A percentile compares a stretch with the other conserved stretches of the same genome.
Conservation (phyloP, 2,888 invertebrate genomes). For the Notocelia uddmanniana region DNA sequence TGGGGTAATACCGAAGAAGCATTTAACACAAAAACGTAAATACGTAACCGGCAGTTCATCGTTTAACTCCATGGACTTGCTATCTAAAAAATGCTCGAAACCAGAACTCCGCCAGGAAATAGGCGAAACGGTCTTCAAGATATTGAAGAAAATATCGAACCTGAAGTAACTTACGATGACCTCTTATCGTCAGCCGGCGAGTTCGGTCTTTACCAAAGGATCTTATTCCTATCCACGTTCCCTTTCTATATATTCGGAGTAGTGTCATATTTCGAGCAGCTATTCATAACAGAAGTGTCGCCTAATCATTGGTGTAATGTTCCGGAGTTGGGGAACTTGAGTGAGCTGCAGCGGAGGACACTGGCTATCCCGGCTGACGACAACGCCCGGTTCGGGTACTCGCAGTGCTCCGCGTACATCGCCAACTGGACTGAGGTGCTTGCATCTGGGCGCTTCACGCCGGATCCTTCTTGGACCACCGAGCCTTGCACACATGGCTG, state of each 20-base stretch:
- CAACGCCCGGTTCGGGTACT: constrained; percentile 63
- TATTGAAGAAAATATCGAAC: constrained; percentile 10
- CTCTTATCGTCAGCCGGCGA: constrained; percentile 68
- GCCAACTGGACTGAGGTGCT: constrained; percentile 69
- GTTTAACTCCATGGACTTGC: neutral
- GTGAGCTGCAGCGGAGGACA: constrained; percentile 59
- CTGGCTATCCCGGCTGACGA: constrained; percentile 64
- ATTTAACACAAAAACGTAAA: constrained; percentile 9
- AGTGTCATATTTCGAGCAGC: constrained; percentile 66
- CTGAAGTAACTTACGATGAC: constrained; percentile 63
- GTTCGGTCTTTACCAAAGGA: constrained; percentile 67
- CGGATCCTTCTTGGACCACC: constrained; percentile 59
- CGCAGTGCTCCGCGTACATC: constrained; percentile 64
- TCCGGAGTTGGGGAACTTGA: constrained; percentile 67
- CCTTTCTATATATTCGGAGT: constrained; percentile 70
- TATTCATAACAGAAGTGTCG: constrained; percentile 69
- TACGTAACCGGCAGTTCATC: constrained; percentile 5
- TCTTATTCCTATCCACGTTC: constrained; percentile 62
- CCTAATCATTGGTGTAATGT: constrained; percentile 72
- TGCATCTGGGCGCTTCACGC: constrained; percentile 49
- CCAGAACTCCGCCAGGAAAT: neutral
- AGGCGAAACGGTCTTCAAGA: neutral
- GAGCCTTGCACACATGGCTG: constrained; percentile 66
- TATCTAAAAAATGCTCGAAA: constrained; percentile 9
- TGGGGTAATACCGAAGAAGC: neutral